These are phyloP conservation scores for Diachasmimorpha longicaudata DNA, from an alignment of 1,140 invertebrate species.

Conservation along the genomic window DNA sequence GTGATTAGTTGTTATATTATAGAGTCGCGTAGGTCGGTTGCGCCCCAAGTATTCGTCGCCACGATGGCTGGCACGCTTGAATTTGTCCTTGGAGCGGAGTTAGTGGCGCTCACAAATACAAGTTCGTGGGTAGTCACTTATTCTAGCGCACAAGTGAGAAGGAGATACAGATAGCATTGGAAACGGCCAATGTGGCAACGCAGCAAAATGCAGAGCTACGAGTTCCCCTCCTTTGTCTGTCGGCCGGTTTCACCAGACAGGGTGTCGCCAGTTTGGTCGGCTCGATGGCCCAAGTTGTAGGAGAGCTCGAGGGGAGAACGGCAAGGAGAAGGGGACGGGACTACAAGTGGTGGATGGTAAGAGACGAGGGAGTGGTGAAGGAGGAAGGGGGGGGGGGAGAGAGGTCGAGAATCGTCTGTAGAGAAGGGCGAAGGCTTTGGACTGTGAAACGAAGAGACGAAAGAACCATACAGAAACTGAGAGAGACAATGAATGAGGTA, in stretches of 20 bases:
- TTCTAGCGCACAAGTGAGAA: neutral
- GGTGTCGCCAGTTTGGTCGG: conserved; percentile 81
- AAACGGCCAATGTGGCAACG: conserved; percentile 5
- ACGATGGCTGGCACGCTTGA: conserved; percentile 57
- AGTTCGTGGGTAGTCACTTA: neutral
- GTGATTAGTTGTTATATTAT: neutral
- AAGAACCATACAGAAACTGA: neutral
- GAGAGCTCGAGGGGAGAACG: conserved; percentile 25
- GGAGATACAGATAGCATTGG: neutral
- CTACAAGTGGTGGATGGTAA: neutral
- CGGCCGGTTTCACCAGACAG: conserved; percentile 80
- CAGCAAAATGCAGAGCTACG: conserved; percentile 26
- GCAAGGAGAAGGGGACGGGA: neutral
- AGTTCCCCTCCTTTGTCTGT: conserved; percentile 60
- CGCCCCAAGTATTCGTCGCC: conserved; percentile 52
- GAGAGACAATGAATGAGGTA: conserved; percentile 12
- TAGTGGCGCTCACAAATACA: conserved; percentile 22
- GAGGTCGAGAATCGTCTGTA: conserved; percentile 6
- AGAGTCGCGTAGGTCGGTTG: conserved; percentile 26
- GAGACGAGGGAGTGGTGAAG: conserved; percentile 10
- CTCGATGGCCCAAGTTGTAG: conserved; percentile 73
- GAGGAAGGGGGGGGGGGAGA: conserved; percentile 12
- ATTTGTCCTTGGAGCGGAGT: conserved; percentile 59
- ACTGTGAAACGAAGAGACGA: neutral
- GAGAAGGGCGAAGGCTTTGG: conserved; percentile 7